Evolutionary conservation across 2,888 invertebrate species (phyloP), one percentile per base, ranked within the genome.

Genomic region (Penaeus monodon): DNA sequence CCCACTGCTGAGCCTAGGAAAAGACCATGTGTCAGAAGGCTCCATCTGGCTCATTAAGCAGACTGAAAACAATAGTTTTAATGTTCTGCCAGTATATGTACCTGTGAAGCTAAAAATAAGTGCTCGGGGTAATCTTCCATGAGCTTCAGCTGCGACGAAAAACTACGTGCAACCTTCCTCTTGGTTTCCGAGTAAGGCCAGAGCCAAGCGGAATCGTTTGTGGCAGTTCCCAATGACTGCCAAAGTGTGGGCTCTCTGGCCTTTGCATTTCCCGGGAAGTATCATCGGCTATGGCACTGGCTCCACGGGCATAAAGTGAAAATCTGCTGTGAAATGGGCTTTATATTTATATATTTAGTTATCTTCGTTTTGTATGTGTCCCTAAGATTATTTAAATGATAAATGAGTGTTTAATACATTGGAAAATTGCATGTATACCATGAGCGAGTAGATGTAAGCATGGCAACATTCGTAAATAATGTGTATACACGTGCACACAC

Each of bases 161-260:
- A 94, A 88, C 93, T 93, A 20, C 94, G 90, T 8, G 93, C 93
- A 92, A 93, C 93, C 90, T 94, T 94, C 63, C 93, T 91, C 76
- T 92, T 93, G 0, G 94, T 93, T 91, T 94, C 94, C 65, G 92
- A 92, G 91, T 93, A 93, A 0, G 93, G 92, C 94, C 94, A 94
- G 82, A 94, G 91, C 94, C 94, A 94, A 0, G 94, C 94, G 27
- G 92, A 91, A 90, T 93, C 93, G 88, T n/a, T 94, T 94, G 91
- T 94, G 94, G 89, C 93, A 93, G 91, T 93, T 92, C 65, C 93
- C 94, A 90, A 94, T 92, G 14, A 93, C 93, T 90, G 92, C 91
- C 38, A 93, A 90, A 4, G 91, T 91, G 90, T 93, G 93, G 57
- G 92, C 92, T 66, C 92, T 92, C 12, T 91, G 91, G 20, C 93